phyloP scores from a whole-genome alignment of 35 echinoderm and acorn worm genomes.

The Amphiura filiformis region DNA sequence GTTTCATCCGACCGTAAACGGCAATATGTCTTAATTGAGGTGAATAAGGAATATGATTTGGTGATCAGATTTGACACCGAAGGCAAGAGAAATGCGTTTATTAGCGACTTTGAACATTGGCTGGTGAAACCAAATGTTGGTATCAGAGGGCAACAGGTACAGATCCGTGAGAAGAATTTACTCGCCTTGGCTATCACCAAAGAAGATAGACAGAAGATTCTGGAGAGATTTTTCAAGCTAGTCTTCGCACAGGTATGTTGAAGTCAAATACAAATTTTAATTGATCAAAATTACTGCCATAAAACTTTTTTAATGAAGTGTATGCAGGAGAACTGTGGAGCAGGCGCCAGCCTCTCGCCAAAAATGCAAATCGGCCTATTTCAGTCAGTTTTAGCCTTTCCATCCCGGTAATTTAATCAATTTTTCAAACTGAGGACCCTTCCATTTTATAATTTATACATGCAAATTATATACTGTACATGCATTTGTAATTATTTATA shows the following conservation, averaged over 20 bases:
- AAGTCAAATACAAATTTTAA: too few relatives aligned
- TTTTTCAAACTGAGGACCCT: too few relatives aligned
- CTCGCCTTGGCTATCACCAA: conserved; percentile 79
- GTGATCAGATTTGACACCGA: conserved; percentile 69
- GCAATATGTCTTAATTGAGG: conserved; percentile 55
- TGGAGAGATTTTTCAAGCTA: conserved; percentile 84
- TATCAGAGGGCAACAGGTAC: conserved; percentile 50
- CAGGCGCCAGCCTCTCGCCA: too few relatives aligned
- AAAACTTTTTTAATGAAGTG: too few relatives aligned
- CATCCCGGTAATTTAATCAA: too few relatives aligned
- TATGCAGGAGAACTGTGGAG: too few relatives aligned
- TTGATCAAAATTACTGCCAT: too few relatives aligned
- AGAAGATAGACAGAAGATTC: conserved; percentile 59
- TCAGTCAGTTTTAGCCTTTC: too few relatives aligned
- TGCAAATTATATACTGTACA: too few relatives aligned
- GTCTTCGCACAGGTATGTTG: conserved; percentile 78
- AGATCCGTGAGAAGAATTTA: conserved; percentile 69
- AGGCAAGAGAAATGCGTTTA: conserved; percentile 57
- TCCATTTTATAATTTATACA: too few relatives aligned
- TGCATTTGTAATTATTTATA: too few relatives aligned
- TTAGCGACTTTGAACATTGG: conserved; percentile 71
- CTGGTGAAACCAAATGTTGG: conserved; percentile 63
- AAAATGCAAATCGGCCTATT: too few relatives aligned
- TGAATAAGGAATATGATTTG: conserved; percentile 89
- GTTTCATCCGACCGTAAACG: conserved; percentile 67